phyloP scores from a whole-genome alignment of 2,113 vertebrate genomes.

The Hydropotes inermis region DNA sequence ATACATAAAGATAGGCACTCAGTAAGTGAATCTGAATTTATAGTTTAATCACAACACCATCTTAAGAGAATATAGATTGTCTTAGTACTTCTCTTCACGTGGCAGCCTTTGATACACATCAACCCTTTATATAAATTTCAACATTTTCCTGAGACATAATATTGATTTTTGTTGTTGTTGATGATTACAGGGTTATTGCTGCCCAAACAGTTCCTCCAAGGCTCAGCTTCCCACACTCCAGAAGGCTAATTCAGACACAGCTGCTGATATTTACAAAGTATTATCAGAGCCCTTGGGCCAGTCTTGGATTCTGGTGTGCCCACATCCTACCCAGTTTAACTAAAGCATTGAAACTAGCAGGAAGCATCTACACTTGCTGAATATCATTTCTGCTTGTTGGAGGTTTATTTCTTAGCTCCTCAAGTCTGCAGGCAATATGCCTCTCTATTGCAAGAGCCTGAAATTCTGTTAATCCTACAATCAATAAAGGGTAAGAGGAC shows the following conservation, averaged over 20 bases:
- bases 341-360: not conserved
- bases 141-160: not conserved
- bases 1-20: not conserved
- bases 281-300: not conserved
- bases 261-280: constrained; percentile 52
- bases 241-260: constrained; percentile 45
- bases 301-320: constrained; percentile 8
- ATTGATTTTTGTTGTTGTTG: not conserved
- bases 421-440: not conserved
- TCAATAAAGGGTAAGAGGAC: not conserved
- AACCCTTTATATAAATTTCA: not conserved
- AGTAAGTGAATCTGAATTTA: not conserved
- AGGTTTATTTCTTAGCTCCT: not conserved
- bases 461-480: not conserved
- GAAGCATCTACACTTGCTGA: not conserved
- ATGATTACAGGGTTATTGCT: constrained; percentile 1
- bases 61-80: not conserved
- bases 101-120: not conserved
- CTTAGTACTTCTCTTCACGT: not conserved
- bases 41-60: not conserved
- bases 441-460: not conserved
- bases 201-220: not conserved
- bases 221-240: not conserved
- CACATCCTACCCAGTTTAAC: not conserved
- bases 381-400: not conserved